A percentile compares a stretch with the other conserved stretches of the same genome.
phyloP scores from a whole-genome alignment of 2,797 vertebrate genomes.

The Morelia viridis region DNA sequence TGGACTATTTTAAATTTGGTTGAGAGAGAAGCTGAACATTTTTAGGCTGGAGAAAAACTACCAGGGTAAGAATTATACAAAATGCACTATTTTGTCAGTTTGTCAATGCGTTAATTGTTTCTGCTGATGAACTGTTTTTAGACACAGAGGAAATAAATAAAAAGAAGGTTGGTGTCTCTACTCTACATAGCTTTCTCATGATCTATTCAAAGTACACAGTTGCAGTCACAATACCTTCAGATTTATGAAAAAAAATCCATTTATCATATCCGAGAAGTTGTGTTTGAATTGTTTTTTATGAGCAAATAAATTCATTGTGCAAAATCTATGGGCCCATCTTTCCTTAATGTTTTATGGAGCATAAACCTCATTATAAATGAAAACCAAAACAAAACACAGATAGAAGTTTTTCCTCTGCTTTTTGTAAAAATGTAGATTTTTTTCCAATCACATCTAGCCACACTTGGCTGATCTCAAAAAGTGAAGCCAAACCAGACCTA shows the following conservation, averaged over 20 bases:
- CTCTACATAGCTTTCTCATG: conserved; percentile 13
- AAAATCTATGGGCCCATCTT: conserved; percentile 27
- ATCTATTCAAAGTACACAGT: conserved; percentile 20
- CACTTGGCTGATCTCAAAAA: neutral
- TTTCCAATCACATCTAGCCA: neutral
- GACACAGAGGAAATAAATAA: neutral
- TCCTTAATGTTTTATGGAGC: neutral
- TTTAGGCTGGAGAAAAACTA: conserved; percentile 8
- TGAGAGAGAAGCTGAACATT: conserved; percentile 28
- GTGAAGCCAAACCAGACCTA: neutral
- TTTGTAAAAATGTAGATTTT: neutral
- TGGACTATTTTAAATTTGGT: conserved; percentile 15
- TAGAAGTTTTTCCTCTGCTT: neutral
- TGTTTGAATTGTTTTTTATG: conserved; percentile 19
- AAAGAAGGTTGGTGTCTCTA: neutral
- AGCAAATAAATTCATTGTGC: conserved; percentile 14
- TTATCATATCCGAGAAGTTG: conserved; percentile 25
- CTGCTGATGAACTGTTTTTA: conserved; percentile 15
- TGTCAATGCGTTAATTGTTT: conserved; percentile 13
- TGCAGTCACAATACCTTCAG: conserved; percentile 16
- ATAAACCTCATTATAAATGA: neutral
- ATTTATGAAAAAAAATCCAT: conserved; percentile 43
- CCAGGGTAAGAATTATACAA: neutral
- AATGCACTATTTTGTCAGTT: neutral
- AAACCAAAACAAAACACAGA: neutral